Conservation (phyloP, 2,888 invertebrate genomes). For the Ypsolopha scabrella region DNA sequence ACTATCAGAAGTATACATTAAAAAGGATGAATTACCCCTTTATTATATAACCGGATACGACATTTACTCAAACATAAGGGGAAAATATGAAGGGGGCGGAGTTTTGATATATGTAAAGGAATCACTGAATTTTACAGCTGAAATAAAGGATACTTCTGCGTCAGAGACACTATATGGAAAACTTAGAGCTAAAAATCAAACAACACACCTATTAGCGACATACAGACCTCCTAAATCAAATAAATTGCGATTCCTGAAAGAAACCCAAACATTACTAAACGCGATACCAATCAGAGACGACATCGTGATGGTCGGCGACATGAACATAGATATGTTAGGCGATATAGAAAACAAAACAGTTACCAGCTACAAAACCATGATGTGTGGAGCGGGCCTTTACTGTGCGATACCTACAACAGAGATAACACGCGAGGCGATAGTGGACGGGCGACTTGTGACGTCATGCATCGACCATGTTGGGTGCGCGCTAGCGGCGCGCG, state of each 20-base stretch:
- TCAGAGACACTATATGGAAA: neutral
- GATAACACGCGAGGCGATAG: no score
- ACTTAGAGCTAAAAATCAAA: neutral
- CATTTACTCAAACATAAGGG: neutral
- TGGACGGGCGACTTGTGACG: neutral
- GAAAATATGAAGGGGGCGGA: neutral
- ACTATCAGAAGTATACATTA: slow-evolving; percentile 1
- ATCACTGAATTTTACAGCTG: no score
- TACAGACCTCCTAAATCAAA: neutral
- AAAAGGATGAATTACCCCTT: neutral
- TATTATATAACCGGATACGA: neutral
- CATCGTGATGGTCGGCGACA: neutral
- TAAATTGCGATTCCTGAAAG: neutral
- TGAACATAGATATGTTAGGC: neutral
- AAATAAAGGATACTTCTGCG: no score
- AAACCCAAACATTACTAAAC: neutral
- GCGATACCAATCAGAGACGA: neutral
- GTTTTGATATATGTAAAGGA: slow-evolving; percentile 1
- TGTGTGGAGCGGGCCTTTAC: neutral
- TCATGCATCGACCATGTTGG: neutral
- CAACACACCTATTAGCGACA: neutral
- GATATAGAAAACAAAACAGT: neutral
- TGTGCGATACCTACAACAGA: no score
- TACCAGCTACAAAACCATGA: neutral
- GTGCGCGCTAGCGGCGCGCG: neutral